A percentile compares a stretch with the other conserved stretches of the same genome.
Evolutionary conservation across 2,113 vertebrate genomes (phyloP).

Genomic region (Campylorhamphus procurvoides): DNA sequence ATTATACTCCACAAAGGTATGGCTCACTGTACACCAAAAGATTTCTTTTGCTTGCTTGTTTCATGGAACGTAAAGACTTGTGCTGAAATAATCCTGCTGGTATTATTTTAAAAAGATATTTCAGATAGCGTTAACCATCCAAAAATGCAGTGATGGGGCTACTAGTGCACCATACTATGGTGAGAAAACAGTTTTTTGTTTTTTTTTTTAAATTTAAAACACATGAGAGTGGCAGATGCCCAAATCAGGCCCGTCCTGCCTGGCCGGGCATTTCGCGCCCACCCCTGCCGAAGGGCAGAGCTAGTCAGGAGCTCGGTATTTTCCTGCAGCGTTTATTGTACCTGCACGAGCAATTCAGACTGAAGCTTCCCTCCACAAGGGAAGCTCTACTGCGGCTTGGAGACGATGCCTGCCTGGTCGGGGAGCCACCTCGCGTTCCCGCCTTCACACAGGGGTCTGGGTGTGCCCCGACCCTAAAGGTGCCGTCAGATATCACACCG

Average conservation of each 20-base stretch:
- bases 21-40: neutral
- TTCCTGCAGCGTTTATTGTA: too few species aligned
- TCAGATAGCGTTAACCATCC: neutral
- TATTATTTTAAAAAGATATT: neutral
- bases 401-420: too few species aligned
- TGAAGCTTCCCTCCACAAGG: too few species aligned
- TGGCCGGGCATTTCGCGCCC: too few species aligned
- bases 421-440: neutral
- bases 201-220: neutral
- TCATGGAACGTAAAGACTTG: neutral
- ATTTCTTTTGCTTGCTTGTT: neutral
- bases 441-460: accelerated
- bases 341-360: accelerated
- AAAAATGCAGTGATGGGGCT: neutral
- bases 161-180: accelerated
- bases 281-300: neutral
- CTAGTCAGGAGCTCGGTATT: too few species aligned
- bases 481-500: neutral
- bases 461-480: neutral
- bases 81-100: neutral
- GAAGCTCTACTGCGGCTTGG: too few species aligned
- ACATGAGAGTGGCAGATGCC: neutral
- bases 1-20: neutral
- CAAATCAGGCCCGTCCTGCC: accelerated
- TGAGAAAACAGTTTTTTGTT: neutral